Percentiles rank a stretch among this genome's conserved stretches.
phyloP scores from a whole-genome alignment of 2,888 invertebrate species.

The Apodemia duryi region DNA sequence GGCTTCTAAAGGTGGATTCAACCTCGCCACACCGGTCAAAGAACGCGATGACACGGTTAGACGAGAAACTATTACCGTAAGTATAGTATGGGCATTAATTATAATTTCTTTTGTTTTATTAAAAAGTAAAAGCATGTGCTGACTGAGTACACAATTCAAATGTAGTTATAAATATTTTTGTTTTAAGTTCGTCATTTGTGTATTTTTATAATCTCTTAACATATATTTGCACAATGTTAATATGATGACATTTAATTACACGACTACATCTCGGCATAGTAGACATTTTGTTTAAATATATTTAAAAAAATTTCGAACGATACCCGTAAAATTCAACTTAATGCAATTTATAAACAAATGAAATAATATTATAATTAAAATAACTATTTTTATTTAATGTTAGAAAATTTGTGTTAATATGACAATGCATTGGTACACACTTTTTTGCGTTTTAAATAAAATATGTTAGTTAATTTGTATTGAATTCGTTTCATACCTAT shows the following conservation, averaged over 20 bases:
- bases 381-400: too few relatives aligned
- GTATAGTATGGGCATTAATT: slow-evolving; percentile 32
- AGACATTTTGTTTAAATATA: slow-evolving; percentile 1
- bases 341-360: too few relatives aligned
- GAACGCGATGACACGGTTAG: slow-evolving; percentile 36
- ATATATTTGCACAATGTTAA: background rate
- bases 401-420: too few relatives aligned
- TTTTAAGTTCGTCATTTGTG: background rate
- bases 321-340: too few relatives aligned
- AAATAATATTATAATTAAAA: too few relatives aligned
- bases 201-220: background rate
- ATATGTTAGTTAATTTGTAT: too few relatives aligned
- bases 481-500: too few relatives aligned
- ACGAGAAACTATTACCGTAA: slow-evolving; percentile 62
- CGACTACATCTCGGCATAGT: background rate
- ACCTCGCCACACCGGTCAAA: slow-evolving; percentile 44
- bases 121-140: background rate
- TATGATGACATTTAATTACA: background rate
- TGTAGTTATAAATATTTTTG: background rate
- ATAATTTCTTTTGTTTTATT: slow-evolving; percentile 5
- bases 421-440: too few relatives aligned
- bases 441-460: too few relatives aligned
- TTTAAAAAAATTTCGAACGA: too few relatives aligned
- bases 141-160: background rate
- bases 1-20: slow-evolving; percentile 60